Percentiles rank a stretch among this genome's conserved stretches.
Evolutionary conservation across 1,140 invertebrate species (phyloP).

Genomic region (Eumaeus atala): DNA sequence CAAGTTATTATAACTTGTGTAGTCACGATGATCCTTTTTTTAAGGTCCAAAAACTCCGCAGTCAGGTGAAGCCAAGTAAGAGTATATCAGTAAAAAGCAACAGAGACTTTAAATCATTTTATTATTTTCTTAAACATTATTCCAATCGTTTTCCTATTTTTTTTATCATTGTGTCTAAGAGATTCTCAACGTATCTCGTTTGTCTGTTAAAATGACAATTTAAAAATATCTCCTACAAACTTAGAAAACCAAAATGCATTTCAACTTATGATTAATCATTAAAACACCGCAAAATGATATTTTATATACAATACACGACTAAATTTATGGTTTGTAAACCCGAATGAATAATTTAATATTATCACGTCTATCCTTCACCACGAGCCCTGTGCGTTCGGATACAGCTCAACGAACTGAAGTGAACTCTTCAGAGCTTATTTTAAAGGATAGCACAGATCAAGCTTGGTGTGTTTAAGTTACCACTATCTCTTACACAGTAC

Average conservation of each 20-base stretch:
- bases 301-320: constrained; percentile 62
- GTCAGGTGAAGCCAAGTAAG: neutral
- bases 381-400: neutral
- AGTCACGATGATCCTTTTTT: too few species aligned
- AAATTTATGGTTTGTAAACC: constrained; percentile 59
- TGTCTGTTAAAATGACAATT: constrained; percentile 65
- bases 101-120: constrained; percentile 64
- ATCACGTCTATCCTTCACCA: neutral
- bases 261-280: constrained; percentile 63
- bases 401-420: constrained; percentile 4
- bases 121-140: constrained; percentile 73
- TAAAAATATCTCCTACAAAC: constrained; percentile 71
- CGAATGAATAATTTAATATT: constrained; percentile 44
- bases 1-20: too few species aligned
- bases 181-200: constrained; percentile 64
- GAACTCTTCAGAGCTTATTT: constrained; percentile 32
- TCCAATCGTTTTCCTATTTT: constrained; percentile 71
- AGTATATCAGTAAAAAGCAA: constrained; percentile 33
- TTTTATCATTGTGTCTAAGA: constrained; percentile 70
- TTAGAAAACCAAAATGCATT: constrained; percentile 73
- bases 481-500: constrained; percentile 60
- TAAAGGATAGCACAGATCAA: constrained; percentile 46
- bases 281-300: constrained; percentile 66
- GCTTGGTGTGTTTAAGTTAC: constrained; percentile 65
- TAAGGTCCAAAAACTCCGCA: too few species aligned